phyloP scores from a whole-genome alignment of 2,113 vertebrate genomes.

The Rafetus swinhoei region DNA sequence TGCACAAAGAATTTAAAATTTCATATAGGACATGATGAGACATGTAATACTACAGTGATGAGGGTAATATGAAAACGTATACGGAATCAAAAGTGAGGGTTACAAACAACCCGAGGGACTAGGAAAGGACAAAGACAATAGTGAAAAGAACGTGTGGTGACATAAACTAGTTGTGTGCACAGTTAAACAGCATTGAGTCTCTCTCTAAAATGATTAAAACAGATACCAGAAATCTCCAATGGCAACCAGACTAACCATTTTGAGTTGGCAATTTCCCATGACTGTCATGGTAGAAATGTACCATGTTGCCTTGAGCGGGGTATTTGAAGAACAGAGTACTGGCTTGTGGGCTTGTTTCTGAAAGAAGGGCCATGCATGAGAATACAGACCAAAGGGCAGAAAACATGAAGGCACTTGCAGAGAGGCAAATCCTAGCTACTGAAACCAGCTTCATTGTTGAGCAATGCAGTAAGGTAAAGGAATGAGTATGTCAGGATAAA shows the following conservation, averaged over 20 bases:
- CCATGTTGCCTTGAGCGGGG: background rate
- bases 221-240: background rate
- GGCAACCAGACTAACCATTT: background rate
- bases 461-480: background rate
- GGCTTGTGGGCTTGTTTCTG: background rate
- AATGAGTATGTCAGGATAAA: background rate
- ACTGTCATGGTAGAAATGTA: background rate
- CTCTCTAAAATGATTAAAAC: background rate
- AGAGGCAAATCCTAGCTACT: background rate
- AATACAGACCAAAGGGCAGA: background rate
- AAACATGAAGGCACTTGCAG: background rate
- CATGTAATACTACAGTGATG: background rate
- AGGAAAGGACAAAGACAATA: background rate
- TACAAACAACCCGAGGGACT: background rate
- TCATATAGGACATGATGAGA: background rate
- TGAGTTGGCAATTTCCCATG: background rate
- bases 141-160: background rate
- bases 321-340: constrained; percentile 5
- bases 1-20: background rate
- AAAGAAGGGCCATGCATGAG: background rate
- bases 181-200: background rate
- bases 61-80: background rate
- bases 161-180: background rate
- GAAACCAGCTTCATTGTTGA: background rate
- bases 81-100: background rate